Conservation (phyloP, 1,140 invertebrate genomes). For the Spodoptera frugiperda region DNA sequence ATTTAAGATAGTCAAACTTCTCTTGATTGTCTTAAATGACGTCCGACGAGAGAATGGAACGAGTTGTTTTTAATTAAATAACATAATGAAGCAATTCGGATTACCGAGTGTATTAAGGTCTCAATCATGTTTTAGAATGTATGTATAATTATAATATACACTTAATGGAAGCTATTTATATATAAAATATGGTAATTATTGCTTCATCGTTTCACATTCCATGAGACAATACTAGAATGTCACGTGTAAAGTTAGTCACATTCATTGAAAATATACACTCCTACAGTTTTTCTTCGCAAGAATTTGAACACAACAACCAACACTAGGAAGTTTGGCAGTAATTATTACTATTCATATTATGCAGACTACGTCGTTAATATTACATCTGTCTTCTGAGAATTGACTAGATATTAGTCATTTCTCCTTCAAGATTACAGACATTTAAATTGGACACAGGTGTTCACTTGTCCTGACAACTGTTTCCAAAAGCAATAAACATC, state of each 20-base stretch:
- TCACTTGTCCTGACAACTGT: neutral
- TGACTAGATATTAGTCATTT: constrained; percentile 2
- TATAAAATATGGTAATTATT: no score
- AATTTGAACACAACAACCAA: no score
- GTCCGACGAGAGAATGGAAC: neutral
- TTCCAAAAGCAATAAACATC: constrained; percentile 27
- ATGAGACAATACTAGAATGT: no score
- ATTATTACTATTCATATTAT: no score
- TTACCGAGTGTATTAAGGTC: neutral
- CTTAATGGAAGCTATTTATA: no score
- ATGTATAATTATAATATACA: no score
- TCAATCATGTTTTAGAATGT: neutral
- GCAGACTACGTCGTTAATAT: no score
- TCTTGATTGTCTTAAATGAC: constrained; percentile 33
- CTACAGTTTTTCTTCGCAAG: no score
- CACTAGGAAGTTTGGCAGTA: no score
- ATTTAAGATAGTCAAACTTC: constrained; percentile 24
- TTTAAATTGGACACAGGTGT: constrained; percentile 33
- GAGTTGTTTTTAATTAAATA: neutral
- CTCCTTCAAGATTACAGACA: neutral
- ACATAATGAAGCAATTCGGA: neutral
- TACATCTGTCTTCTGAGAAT: constrained; percentile 10
- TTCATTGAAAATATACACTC: no score
- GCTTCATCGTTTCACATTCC: no score
- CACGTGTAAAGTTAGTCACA: no score